phyloP scores from a whole-genome alignment of 2,113 vertebrate species.

The Salvator merianae region DNA sequence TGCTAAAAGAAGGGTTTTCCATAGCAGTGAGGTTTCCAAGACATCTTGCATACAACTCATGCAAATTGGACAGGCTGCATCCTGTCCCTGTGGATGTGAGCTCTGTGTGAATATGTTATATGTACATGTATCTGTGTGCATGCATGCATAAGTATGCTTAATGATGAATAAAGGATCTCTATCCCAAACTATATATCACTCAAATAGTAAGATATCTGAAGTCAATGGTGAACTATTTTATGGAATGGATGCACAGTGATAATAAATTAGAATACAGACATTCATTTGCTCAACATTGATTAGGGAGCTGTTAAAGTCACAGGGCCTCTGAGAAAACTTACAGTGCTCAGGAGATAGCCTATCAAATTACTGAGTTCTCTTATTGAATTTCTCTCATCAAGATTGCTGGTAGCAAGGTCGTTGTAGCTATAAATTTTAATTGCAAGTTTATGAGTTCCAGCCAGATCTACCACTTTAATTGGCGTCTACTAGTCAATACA shows the following conservation, averaged over 20 bases:
- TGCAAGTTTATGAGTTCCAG: not conserved
- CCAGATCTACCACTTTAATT: not conserved
- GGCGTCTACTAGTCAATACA: not conserved
- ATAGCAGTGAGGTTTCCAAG: too few relatives aligned
- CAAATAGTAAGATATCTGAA: not conserved
- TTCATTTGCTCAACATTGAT: not conserved
- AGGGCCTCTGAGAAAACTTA: slow-evolving; percentile 8
- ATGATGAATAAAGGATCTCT: not conserved
- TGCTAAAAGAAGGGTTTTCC: too few relatives aligned
- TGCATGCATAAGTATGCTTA: not conserved
- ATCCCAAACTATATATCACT: too few relatives aligned
- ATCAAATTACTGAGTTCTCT: not conserved
- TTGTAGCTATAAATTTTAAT: slow-evolving; percentile 21
- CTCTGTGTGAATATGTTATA: too few relatives aligned
- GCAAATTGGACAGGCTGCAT: too few relatives aligned
- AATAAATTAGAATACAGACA: not conserved
- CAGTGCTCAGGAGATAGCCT: not conserved
- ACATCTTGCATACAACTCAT: too few relatives aligned
- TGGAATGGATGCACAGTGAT: not conserved
- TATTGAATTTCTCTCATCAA: not conserved
- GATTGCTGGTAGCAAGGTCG: not conserved
- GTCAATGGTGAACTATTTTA: not conserved
- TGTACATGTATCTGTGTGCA: not conserved
- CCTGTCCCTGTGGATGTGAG: too few relatives aligned
- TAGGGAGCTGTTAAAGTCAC: slow-evolving; percentile 1